Percentiles rank a stretch among this genome's conserved stretches.
phyloP scores from a whole-genome alignment of 2,888 invertebrate species.

The Hirtodrosophila duncani region DNA sequence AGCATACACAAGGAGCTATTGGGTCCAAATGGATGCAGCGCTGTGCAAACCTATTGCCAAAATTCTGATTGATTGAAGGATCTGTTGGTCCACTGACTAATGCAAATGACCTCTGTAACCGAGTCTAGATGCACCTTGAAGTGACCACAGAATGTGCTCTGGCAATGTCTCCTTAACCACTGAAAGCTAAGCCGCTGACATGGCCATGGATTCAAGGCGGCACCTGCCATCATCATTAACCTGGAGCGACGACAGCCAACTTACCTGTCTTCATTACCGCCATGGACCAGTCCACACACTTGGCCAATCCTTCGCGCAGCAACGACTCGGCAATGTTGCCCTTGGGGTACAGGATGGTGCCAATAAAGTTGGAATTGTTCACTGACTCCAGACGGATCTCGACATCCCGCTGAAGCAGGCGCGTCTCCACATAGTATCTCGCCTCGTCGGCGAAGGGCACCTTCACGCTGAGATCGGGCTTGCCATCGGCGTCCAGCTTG shows the following conservation, averaged over 20 bases:
- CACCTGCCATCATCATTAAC: no score
- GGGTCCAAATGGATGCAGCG: slow-evolving; percentile 43
- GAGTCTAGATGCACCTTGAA: slow-evolving; percentile 27
- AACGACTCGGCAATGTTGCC: slow-evolving; percentile 96
- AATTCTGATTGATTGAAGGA: background rate
- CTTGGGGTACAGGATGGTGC: slow-evolving; percentile 93
- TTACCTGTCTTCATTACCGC: slow-evolving; percentile 85
- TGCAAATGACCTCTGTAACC: no score
- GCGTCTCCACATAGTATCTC: slow-evolving; percentile 93
- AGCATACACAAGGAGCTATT: slow-evolving; percentile 37
- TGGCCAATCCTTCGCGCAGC: slow-evolving; percentile 93
- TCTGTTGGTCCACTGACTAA: no score
- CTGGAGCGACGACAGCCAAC: no score
- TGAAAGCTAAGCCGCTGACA: no score
- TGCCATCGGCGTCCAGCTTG: slow-evolving; percentile 86
- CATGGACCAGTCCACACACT: slow-evolving; percentile 96
- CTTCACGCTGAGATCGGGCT: slow-evolving; percentile 83
- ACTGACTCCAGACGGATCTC: slow-evolving; percentile 94
- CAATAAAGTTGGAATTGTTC: slow-evolving; percentile 95
- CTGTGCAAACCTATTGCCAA: slow-evolving; percentile 40
- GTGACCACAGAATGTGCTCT: no score
- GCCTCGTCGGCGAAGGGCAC: slow-evolving; percentile 93
- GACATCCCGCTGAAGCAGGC: slow-evolving; percentile 93
- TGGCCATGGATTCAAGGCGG: no score
- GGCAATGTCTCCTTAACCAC: no score